Evolutionary conservation across 2,888 invertebrate genomes (phyloP), one percentile per base, ranked within the genome.

Genomic region (Protonemura montana): DNA sequence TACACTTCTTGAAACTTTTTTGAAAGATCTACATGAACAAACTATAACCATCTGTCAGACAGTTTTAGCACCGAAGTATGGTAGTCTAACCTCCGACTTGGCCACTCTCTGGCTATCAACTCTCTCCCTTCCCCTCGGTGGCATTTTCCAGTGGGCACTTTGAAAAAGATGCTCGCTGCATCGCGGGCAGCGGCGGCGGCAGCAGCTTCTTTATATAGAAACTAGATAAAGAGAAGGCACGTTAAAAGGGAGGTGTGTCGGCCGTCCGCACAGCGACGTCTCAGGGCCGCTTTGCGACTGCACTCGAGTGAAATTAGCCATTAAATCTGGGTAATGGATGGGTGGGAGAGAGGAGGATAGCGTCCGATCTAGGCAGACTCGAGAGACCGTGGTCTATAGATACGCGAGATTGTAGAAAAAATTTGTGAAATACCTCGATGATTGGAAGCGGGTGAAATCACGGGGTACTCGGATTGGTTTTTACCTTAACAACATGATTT

Each of bases 271-370:
- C 88, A 41, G 42, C 13, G 83, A 76, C 35, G 77, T 76, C 85
- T 85, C 42, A 87, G 86, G 87, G 87, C 82, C 87, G 30, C n/a
- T 13, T 41, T 13, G 41, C 59, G 59, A 59, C 59, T 27, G 26
- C 76, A 27, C 59, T 41, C 86, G 87, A 88, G 88, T 88, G 88
- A 88, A 88, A 88, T 88, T 88, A 88, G 88, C 88, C 88, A 88
- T 88, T 88, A 88, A 88, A 88, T 87, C 87, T 87, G 87, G 83
- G 87, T 86, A 86, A 87, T 86, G 86, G 86, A 87, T 82, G 86
- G 41, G 85, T 81, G 86, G 86, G 86, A 78, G 86, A 76, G 83
- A 76, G 85, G 85, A 42, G 76, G 35, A 76, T 35, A 83, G 85
- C 59, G 59, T 59, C 59, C 21, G 59, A 59, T 59, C 59, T 13